Evolutionary conservation across 2,113 vertebrate species (phyloP), one percentile per base, ranked within the genome.

Genomic region (Ptyas mucosa): DNA sequence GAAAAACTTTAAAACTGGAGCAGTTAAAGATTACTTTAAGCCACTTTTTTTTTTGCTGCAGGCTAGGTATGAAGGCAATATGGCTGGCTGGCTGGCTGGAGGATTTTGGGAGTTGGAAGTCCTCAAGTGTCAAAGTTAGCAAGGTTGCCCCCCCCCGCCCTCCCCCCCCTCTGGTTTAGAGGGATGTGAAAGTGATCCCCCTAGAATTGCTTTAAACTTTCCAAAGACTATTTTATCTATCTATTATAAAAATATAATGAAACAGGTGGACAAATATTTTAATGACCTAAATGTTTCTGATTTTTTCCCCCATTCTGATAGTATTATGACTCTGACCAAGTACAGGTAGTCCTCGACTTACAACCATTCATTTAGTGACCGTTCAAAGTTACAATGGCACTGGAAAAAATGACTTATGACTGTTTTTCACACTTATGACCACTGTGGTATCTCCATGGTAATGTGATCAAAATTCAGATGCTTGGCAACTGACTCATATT

Each of bases 141-240:
- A 75, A 34, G n/a, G 1, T 34, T 75, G n/a, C 15, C 3, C 6
- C 7, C 1, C 6, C 46, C 46, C 3, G 1, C 6, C 7, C 3
- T 46, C 43, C 43, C 43, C 2, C 5, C 2, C 4, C 64, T 12
- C 64, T 75, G 15, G 69, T 39, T 81, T 81, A 81, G 15, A 81
- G 34, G 6, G 69, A 81, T 81, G 15, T 81, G 69, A 81, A 14
- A 69, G 61, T 15, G 61, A 61, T 11, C 24, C 18, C 8, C 26
- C 90, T 61, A 55, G 54, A 58, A 51, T 51, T 46, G 39, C 51
- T 86, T 34, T 87, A 64, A 90, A 29, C 34, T 52, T 52, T 52
- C 24, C 75, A 8, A 87, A 53, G 46, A 8, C 3, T 87, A 24
- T 2, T 86, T 89, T 64, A 61, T 55, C 23, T 26, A 54, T 11